phyloP scores from a whole-genome alignment of 2,797 vertebrate species.

The Adrianichthys oophorus region DNA sequence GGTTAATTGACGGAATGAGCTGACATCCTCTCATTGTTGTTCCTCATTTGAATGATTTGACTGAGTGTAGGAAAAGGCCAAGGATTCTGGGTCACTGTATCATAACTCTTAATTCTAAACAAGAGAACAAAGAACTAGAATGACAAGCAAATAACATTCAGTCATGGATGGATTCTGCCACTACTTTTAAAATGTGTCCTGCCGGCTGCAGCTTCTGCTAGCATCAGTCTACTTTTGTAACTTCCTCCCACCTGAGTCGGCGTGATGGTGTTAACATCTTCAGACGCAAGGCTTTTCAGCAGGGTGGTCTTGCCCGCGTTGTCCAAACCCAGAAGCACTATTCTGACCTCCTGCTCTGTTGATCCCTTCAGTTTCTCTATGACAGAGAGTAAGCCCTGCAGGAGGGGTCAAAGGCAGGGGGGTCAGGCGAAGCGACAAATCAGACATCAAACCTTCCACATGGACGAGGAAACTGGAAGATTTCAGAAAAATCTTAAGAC shows the following conservation, averaged over 20 bases:
- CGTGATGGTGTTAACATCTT: slow-evolving; percentile 88
- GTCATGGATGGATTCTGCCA: not conserved
- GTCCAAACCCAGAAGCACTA: slow-evolving; percentile 88
- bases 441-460: not conserved
- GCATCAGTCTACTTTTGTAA: not conserved
- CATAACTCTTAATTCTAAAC: not conserved
- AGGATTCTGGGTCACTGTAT: slow-evolving; percentile 1
- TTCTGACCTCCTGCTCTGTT: slow-evolving; percentile 84
- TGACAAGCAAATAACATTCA: not conserved
- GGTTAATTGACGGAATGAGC: slow-evolving; percentile 18
- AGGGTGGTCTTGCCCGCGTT: slow-evolving; percentile 91
- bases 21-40: slow-evolving; percentile 6
- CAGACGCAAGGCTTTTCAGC: slow-evolving; percentile 84
- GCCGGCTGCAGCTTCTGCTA: not conserved
- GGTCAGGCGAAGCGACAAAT: not conserved
- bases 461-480: slow-evolving; percentile 1
- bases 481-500: not conserved
- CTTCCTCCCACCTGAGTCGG: slow-evolving; percentile 82
- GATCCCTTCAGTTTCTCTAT: slow-evolving; percentile 86
- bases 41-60: slow-evolving; percentile 7
- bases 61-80: slow-evolving; percentile 7
- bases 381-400: slow-evolving; percentile 88
- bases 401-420: not conserved
- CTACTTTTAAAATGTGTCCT: not conserved
- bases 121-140: not conserved